Percentiles rank a stretch among this genome's conserved stretches.
Evolutionary conservation across 1,140 invertebrate species (phyloP).

Genomic region (Pseudomyrmex cubaensis): DNA sequence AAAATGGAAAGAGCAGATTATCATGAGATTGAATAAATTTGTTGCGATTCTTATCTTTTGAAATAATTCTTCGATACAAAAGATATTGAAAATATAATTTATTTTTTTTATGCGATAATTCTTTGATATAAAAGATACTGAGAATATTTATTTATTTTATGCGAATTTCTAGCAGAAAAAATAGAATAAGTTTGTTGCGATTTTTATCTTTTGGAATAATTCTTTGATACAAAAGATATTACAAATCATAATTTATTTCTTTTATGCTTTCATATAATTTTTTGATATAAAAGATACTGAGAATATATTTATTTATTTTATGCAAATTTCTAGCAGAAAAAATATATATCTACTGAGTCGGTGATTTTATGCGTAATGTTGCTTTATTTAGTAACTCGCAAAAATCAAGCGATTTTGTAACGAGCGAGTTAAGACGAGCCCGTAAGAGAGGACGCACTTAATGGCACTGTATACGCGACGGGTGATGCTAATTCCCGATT

Average conservation of each 20-base stretch:
- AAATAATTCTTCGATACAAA: neutral
- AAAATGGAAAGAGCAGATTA: neutral
- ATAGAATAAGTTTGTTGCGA: neutral
- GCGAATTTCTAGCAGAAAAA: neutral
- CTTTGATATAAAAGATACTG: neutral
- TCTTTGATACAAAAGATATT: neutral
- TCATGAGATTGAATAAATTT: neutral
- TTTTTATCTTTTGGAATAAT: neutral
- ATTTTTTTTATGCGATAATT: neutral
- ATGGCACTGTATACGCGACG: constrained; percentile 11
- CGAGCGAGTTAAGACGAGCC: constrained; percentile 17
- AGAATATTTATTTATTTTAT: neutral
- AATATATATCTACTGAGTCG: neutral
- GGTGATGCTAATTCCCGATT: constrained; percentile 58
- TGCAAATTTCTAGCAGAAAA: neutral
- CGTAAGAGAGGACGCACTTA: constrained; percentile 27
- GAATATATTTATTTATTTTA: neutral
- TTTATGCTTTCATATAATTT: too few species aligned
- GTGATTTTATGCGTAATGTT: neutral
- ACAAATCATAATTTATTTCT: neutral
- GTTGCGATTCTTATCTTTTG: neutral
- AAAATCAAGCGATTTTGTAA: constrained; percentile 10
- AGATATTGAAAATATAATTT: too few species aligned
- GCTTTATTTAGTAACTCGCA: neutral
- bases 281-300: neutral